These are phyloP conservation scores for Drosophila atroscutellata DNA, from an alignment of 2,888 invertebrate species.

Conservation along the genomic window DNA sequence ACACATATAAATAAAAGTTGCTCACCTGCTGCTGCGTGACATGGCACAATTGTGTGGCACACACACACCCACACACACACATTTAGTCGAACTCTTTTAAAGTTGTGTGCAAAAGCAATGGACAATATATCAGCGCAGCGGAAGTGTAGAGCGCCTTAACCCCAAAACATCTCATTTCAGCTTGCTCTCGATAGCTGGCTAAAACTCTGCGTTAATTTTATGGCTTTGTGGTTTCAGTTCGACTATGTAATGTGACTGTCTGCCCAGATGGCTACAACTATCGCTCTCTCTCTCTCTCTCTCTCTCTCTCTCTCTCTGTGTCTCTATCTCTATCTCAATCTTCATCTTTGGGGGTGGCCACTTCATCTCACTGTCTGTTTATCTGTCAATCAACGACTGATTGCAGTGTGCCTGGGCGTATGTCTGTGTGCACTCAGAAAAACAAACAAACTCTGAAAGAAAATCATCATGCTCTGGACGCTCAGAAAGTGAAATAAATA, in stretches of 20 bases:
- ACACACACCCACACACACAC: conserved; percentile 30
- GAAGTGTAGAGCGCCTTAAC: conserved; percentile 10
- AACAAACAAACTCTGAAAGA: not conserved
- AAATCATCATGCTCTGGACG: not conserved
- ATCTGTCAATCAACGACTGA: conserved; percentile 53
- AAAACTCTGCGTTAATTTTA: conserved; percentile 48
- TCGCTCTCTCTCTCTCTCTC: not conserved
- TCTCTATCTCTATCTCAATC: not conserved
- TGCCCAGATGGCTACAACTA: conserved; percentile 27
- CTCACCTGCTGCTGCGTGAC: conserved; percentile 49
- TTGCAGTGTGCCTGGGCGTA: conserved; percentile 32
- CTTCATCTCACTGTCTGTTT: conserved; percentile 4
- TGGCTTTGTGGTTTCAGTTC: conserved; percentile 45
- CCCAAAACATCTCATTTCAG: conserved; percentile 9
- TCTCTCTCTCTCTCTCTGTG: not conserved
- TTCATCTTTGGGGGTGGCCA: not conserved
- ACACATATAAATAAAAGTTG: conserved; percentile 34
- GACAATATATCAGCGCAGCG: conserved; percentile 46
- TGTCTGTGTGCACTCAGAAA: not conserved
- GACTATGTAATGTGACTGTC: not conserved
- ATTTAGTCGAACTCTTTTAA: conserved; percentile 38
- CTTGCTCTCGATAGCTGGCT: conserved; percentile 10
- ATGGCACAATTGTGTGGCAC: conserved; percentile 24
- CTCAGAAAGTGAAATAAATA: not conserved
- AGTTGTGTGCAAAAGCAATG: conserved; percentile 31